phyloP scores from a whole-genome alignment of 1,140 invertebrate genomes.

The Zophobas atratus region DNA sequence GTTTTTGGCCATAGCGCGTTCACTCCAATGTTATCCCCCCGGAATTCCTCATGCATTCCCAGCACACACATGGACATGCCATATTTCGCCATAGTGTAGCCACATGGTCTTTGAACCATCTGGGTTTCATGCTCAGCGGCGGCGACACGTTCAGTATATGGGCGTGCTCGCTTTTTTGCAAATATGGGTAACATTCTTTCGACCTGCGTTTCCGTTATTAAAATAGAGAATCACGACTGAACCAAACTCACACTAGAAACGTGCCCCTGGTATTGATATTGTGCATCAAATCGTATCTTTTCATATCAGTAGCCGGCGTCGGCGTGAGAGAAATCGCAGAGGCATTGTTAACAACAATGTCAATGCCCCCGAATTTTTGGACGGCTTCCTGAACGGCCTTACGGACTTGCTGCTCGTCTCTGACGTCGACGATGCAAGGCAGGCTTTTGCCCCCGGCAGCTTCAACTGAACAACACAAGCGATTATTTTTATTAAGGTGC shows the following conservation, averaged over 20 bases:
- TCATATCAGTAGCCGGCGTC: conserved; percentile 94
- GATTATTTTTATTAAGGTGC: conserved; percentile 34
- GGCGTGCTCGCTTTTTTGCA: conserved; percentile 91
- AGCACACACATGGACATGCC: conserved; percentile 99
- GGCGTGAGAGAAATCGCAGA: conserved; percentile 95
- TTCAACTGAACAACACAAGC: conserved; percentile 80
- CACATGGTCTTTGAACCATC: conserved; percentile 95
- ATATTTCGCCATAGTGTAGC: conserved; percentile 99
- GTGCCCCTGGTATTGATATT: conserved; percentile 93
- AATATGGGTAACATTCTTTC: conserved; percentile 91
- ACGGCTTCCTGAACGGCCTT: conserved; percentile 91
- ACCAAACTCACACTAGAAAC: conserved; percentile 91
- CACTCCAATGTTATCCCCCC: conserved; percentile 87
- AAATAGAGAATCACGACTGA: conserved; percentile 69
- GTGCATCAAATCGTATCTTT: conserved; percentile 96
- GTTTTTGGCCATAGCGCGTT: conserved; percentile 98
- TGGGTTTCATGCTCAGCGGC: conserved; percentile 90
- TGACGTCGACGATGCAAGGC: conserved; percentile 96
- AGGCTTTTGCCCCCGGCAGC: conserved; percentile 91
- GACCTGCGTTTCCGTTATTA: conserved; percentile 76
- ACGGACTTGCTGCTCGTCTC: conserved; percentile 88
- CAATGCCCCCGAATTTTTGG: conserved; percentile 95
- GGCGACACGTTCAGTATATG: conserved; percentile 98
- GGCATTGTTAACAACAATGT: conserved; percentile 96
- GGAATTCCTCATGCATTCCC: conserved; percentile 96